These are phyloP conservation scores for Opisthocomus hoazin DNA, from an alignment of 2,113 vertebrate species.

Conservation along the genomic window DNA sequence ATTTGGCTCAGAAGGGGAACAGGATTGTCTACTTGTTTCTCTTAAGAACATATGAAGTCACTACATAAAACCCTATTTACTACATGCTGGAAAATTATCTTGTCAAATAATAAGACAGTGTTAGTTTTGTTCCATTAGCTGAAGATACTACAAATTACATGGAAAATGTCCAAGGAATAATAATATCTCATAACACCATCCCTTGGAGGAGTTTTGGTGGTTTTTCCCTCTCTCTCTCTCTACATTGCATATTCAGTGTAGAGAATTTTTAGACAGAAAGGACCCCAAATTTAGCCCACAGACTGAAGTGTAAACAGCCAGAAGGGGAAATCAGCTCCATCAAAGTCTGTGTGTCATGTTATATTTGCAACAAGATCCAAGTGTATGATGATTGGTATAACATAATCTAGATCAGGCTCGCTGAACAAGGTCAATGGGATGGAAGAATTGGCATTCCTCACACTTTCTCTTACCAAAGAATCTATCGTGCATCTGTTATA, in stretches of 20 bases:
- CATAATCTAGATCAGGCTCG: not conserved
- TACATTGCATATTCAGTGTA: not conserved
- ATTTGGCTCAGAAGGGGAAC: not conserved
- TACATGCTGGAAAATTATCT: not conserved
- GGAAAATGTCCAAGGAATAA: conserved; percentile 2
- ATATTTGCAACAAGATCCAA: not conserved
- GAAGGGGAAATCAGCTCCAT: not conserved
- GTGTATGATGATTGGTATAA: not conserved
- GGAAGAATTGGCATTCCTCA: not conserved
- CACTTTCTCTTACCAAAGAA: not conserved
- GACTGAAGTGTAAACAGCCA: not conserved
- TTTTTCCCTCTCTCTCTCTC: not conserved
- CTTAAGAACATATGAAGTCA: not conserved
- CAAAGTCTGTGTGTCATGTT: not conserved
- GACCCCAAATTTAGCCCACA: not conserved
- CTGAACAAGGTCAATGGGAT: not conserved
- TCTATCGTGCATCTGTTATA: not conserved
- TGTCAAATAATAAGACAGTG: not conserved
- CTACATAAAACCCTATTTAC: conserved; percentile 5
- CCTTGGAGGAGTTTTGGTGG: not conserved
- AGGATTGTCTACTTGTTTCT: not conserved
- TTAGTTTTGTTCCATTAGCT: conserved; percentile 2
- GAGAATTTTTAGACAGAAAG: conserved; percentile 35
- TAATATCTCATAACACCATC: not conserved
- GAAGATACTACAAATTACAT: not conserved